Percentiles rank a stretch among this genome's conserved stretches.
phyloP scores from a whole-genome alignment of 2,113 vertebrate genomes.

The Gambusia holbrooki region DNA sequence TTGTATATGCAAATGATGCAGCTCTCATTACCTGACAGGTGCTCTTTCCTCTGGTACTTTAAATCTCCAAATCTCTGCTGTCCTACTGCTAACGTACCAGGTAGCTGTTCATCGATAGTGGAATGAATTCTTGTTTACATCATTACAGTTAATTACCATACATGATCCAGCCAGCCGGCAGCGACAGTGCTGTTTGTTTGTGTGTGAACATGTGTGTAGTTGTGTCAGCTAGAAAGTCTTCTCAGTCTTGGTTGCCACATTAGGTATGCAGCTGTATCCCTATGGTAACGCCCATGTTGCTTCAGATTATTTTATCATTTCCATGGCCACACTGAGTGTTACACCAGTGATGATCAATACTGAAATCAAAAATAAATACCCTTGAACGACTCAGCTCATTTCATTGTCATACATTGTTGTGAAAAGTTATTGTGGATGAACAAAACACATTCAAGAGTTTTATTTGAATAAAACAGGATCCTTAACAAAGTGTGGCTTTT shows the following conservation, averaged over 20 bases:
- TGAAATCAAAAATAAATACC: conserved; percentile 20
- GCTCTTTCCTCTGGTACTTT: conserved; percentile 31
- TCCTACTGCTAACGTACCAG: conserved; percentile 65
- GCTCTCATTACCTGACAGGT: conserved; percentile 30
- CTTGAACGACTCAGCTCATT: conserved; percentile 20
- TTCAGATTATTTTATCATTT: conserved; percentile 24
- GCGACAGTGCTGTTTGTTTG: not conserved
- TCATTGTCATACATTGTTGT: conserved; percentile 15
- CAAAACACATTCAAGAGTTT: conserved; percentile 42
- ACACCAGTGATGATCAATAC: conserved; percentile 28
- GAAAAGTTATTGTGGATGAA: conserved; percentile 35
- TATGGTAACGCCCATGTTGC: conserved; percentile 14
- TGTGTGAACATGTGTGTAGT: not conserved
- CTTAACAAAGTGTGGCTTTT: not conserved
- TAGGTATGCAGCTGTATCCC: conserved; percentile 36
- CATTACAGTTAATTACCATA: conserved; percentile 76
- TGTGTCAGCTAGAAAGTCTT: conserved; percentile 43
- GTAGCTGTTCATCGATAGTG: conserved; percentile 64
- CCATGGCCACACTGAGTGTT: conserved; percentile 5
- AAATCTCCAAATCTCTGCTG: conserved; percentile 36
- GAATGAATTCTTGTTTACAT: conserved; percentile 79
- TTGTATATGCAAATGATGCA: conserved; percentile 32
- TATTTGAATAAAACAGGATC: not conserved
- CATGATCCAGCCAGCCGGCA: conserved; percentile 57
- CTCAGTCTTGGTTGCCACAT: conserved; percentile 53